Conservation (phyloP, 2,888 invertebrate species). For the Julus scandinavius region DNA sequence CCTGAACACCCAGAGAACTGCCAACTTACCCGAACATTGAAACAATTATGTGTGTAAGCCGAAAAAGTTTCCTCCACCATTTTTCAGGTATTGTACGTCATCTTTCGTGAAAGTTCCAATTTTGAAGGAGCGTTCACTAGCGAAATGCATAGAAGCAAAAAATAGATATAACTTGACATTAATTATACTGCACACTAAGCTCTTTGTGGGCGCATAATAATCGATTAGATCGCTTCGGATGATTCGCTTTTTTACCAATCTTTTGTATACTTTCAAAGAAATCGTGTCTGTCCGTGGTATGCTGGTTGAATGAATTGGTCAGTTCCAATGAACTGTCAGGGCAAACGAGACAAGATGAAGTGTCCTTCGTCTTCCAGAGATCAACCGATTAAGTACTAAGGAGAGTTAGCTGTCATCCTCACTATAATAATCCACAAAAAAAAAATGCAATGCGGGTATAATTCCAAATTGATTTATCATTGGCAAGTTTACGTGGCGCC, state of each 20-base stretch:
- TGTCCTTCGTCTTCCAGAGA: constrained; percentile 12
- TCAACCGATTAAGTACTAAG: constrained; percentile 27
- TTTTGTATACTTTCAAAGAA: constrained; percentile 12
- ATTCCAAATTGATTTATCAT: constrained; percentile 24
- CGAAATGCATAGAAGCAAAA: neutral
- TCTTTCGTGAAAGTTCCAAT: neutral
- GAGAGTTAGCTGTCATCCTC: constrained; percentile 24
- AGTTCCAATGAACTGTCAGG: constrained; percentile 33
- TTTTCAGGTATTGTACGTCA: neutral
- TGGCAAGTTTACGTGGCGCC: neutral
- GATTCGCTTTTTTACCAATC: constrained; percentile 7
- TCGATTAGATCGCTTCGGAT: constrained; percentile 5
- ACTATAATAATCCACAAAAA: neutral
- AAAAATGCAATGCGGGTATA: constrained; percentile 27
- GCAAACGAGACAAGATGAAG: constrained; percentile 21
- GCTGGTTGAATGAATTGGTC: constrained; percentile 26
- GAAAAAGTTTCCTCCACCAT: neutral
- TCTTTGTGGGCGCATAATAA: constrained; percentile 14
- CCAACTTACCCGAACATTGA: neutral
- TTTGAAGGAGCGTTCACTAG: neutral
- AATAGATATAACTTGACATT: constrained; percentile 8
- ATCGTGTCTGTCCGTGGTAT: constrained; percentile 27
- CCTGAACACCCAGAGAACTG: neutral
- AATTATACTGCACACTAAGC: neutral
- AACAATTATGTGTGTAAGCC: neutral